A percentile compares a stretch with the other conserved stretches of the same genome.
Conservation (phyloP, 2,797 vertebrate species). For the Ctenopoma kingsleyae region DNA sequence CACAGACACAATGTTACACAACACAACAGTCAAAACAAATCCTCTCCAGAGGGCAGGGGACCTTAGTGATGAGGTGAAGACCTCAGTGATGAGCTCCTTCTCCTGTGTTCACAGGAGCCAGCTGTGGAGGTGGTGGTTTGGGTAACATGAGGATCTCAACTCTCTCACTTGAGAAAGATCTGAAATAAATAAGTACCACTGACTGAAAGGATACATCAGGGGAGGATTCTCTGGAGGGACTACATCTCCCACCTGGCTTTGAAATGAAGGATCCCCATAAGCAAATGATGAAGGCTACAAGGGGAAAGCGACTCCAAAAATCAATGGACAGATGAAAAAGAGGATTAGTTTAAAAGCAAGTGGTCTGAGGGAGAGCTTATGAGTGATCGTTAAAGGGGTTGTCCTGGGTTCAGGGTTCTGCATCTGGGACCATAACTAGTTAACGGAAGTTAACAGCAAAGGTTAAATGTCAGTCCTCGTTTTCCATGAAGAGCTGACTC, state of each 20-base stretch:
- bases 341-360: background rate
- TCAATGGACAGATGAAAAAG: background rate
- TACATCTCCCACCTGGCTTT: slow-evolving; percentile 13
- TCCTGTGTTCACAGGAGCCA: background rate
- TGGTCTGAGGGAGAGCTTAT: background rate
- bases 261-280: background rate
- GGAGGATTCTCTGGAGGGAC: background rate
- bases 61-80: background rate
- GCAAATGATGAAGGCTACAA: background rate
- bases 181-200: no score
- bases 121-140: background rate
- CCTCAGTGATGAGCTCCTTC: slow-evolving; percentile 2
- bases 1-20: no score
- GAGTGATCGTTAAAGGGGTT: background rate
- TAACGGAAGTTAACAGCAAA: background rate
- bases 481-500: slow-evolving; percentile 12
- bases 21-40: background rate
- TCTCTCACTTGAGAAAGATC: no score
- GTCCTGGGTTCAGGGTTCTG: background rate
- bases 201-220: background rate
- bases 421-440: background rate
- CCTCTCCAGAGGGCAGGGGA: background rate
- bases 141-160: background rate
- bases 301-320: background rate
- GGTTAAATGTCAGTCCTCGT: background rate